Conservation (phyloP, 2,797 vertebrate species). For the Echeneis naucrates region DNA sequence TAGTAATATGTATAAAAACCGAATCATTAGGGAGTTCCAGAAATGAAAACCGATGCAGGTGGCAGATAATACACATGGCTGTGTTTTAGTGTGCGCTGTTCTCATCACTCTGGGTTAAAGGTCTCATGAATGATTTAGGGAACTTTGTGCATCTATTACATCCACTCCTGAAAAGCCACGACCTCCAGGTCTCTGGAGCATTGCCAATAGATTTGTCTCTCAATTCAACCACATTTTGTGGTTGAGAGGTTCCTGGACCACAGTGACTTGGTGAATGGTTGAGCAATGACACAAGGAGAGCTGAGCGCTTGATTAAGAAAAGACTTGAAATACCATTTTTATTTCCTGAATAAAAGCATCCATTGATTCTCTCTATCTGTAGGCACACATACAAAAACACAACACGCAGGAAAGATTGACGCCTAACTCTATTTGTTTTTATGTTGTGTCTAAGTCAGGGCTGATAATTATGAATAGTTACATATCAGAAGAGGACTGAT, state of each 20-base stretch:
- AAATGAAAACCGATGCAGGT: background rate
- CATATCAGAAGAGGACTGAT: background rate
- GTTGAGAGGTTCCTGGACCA: constrained; percentile 22
- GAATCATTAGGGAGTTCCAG: background rate
- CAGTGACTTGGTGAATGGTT: constrained; percentile 7
- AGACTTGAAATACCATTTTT: constrained; percentile 21
- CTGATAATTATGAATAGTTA: background rate
- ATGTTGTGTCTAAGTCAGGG: background rate
- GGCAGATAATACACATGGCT: background rate
- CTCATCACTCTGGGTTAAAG: constrained; percentile 39
- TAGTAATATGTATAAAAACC: background rate
- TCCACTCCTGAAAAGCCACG: constrained; percentile 25
- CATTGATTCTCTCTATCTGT: background rate
- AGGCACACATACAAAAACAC: constrained; percentile 9
- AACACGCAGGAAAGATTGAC: background rate
- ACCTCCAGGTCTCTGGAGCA: constrained; percentile 35
- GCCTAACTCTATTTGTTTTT: background rate
- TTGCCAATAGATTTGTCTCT: constrained; percentile 45
- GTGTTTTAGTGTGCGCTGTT: background rate
- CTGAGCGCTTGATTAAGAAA: constrained; percentile 9
- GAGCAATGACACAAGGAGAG: constrained; percentile 1
- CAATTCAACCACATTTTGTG: constrained; percentile 40
- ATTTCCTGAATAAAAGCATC: constrained; percentile 27
- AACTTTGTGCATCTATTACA: constrained; percentile 49
- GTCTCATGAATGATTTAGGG: constrained; percentile 66